These are phyloP conservation scores for Stegostoma tigrinum DNA, from an alignment of 2,113 vertebrate species.

Conservation along the genomic window DNA sequence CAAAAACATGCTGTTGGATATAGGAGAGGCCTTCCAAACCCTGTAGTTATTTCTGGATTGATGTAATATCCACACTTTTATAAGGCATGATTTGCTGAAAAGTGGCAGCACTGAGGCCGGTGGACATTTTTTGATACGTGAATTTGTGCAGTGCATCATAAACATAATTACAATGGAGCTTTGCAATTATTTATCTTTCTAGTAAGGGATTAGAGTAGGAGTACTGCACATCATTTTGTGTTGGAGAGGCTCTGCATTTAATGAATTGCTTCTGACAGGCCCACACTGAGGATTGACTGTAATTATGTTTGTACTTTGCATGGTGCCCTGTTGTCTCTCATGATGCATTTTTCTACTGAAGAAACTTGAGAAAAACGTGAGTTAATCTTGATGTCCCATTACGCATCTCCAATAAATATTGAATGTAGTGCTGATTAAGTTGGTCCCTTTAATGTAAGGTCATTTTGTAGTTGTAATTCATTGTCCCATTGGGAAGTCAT, in stretches of 20 bases:
- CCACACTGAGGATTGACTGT: neutral
- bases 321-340: neutral
- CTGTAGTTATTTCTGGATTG: neutral
- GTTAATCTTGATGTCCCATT: neutral
- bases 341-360: neutral
- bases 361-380: neutral
- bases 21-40: neutral
- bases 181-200: neutral
- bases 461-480: conserved; percentile 12
- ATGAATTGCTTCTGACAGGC: neutral
- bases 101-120: too few relatives aligned
- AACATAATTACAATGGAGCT: too few relatives aligned
- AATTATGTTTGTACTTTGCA: neutral
- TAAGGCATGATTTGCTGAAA: neutral
- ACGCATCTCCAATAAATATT: neutral
- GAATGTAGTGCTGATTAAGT: neutral
- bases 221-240: neutral
- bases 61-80: neutral
- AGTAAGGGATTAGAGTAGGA: neutral
- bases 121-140: neutral
- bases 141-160: neutral
- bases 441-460: neutral
- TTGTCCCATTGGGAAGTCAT: neutral
- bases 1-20: neutral
- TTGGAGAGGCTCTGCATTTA: neutral